Base-by-base conservation (phyloP, 2,888 invertebrate species). In the Morpho achilles region DNA sequence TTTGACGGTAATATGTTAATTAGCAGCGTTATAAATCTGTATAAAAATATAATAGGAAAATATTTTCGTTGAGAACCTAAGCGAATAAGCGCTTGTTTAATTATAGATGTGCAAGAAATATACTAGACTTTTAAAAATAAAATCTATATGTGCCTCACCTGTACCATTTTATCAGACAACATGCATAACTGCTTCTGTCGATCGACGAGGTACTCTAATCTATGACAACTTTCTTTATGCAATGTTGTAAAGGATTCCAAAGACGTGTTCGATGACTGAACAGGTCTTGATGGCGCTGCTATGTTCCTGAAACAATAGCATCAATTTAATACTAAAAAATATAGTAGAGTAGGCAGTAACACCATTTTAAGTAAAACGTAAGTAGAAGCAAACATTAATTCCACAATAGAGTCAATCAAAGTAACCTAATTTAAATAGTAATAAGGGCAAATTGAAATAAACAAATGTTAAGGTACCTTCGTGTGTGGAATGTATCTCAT, bases 151-250 rank as follows among this genome's bases (percentile, higher is more conserved):
- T 23, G 9, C 48, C 65, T 80, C 79, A 94, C 94, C 80, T 93
- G 92, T 66, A 96, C 91, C 76, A 96, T 93, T 76, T 93, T 94
- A 71, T 94, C 93, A 67, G 94, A 94, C 58, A 93, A 91, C 61
- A 93, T 87, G 75, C 96, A 96, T 49, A 96, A 83, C 73, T 95
- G 94, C 73, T 95, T 95, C 82, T 96, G 96, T 69, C 92, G 91
- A 62, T 95, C 94, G 9, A 92, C 93, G 56, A 96, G 87, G 72
- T 93, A 95, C 67, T 93, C 93, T 66, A 95, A 84, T 68, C 93
- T 92, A 69, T 93, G 92, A 74, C 96, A 96, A 74, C 91, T 92
- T 69, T 94, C 94, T 75, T 93, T 93, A 77, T 93, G 93, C 55
- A 92, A 68, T 3, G 76, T 71, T 47, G 80, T 74, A 68, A 81